A percentile compares a stretch with the other conserved stretches of the same genome.
phyloP scores from a whole-genome alignment of 2,888 invertebrate species.

The Stegana nigrithorax region DNA sequence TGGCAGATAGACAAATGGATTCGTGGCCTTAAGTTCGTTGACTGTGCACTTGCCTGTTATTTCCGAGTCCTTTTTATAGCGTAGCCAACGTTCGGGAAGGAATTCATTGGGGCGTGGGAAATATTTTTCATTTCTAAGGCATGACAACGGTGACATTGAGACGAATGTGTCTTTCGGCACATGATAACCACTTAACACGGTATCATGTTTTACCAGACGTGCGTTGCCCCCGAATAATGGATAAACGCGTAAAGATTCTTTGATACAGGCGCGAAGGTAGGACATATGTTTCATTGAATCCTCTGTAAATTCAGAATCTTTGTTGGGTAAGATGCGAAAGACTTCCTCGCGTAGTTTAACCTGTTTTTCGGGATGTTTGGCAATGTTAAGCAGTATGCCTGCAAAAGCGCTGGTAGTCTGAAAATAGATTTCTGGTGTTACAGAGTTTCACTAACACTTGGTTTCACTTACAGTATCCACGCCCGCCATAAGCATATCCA shows the following conservation, averaged over 20 bases:
- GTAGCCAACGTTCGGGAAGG: conserved; percentile 81
- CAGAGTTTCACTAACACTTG: neutral
- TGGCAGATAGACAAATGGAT: conserved; percentile 69
- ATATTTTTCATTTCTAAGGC: conserved; percentile 71
- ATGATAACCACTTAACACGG: conserved; percentile 74
- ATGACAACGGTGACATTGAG: conserved; percentile 74
- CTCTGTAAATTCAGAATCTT: conserved; percentile 68
- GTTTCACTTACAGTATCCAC: conserved; percentile 75
- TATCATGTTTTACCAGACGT: conserved; percentile 71
- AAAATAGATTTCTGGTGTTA: conserved; percentile 42
- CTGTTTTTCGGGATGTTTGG: conserved; percentile 76
- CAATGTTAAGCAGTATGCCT: conserved; percentile 66
- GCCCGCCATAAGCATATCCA: conserved; percentile 78
- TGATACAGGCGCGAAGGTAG: conserved; percentile 80
- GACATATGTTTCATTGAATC: conserved; percentile 70
- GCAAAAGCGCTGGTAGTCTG: conserved; percentile 56
- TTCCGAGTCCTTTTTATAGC: conserved; percentile 54
- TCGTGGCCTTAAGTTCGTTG: conserved; percentile 71
- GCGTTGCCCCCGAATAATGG: conserved; percentile 73
- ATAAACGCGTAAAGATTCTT: conserved; percentile 76
- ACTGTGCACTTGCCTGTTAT: conserved; percentile 75
- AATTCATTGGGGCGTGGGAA: conserved; percentile 74
- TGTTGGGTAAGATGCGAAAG: conserved; percentile 66
- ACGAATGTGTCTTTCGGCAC: conserved; percentile 77
- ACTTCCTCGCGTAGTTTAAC: conserved; percentile 74